phyloP scores from a whole-genome alignment of 2,888 invertebrate species.

The Cataglyphis altisquamis region DNA sequence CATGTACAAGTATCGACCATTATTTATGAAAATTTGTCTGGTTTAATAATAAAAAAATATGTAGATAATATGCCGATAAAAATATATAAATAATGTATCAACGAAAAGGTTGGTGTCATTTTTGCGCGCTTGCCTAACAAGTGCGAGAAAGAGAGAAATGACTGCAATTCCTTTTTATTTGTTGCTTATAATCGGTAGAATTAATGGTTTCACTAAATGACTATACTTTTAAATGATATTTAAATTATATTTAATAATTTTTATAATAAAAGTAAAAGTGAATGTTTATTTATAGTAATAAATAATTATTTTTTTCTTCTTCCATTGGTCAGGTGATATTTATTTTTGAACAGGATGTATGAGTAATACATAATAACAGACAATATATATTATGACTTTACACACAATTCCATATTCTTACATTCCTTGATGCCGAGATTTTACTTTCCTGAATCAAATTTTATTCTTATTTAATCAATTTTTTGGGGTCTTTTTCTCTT shows the following conservation, averaged over 20 bases:
- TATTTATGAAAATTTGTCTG: conserved; percentile 4
- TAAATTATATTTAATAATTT: neutral
- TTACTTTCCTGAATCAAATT: neutral
- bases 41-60: neutral
- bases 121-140: neutral
- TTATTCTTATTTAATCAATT: neutral
- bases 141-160: neutral
- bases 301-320: neutral
- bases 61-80: neutral
- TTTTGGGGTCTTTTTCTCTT: neutral
- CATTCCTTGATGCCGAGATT: conserved; percentile 6
- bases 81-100: neutral
- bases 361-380: neutral
- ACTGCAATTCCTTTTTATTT: neutral
- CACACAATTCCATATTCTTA: neutral
- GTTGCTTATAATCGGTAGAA: neutral
- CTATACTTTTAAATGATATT: neutral
- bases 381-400: neutral
- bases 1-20: neutral
- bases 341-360: neutral
- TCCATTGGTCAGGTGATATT: neutral
- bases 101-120: neutral
- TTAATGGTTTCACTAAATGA: neutral
- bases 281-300: neutral
- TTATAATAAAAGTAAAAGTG: neutral